phyloP scores from a whole-genome alignment of 2,113 vertebrate species.

The Charadrius vociferus region DNA sequence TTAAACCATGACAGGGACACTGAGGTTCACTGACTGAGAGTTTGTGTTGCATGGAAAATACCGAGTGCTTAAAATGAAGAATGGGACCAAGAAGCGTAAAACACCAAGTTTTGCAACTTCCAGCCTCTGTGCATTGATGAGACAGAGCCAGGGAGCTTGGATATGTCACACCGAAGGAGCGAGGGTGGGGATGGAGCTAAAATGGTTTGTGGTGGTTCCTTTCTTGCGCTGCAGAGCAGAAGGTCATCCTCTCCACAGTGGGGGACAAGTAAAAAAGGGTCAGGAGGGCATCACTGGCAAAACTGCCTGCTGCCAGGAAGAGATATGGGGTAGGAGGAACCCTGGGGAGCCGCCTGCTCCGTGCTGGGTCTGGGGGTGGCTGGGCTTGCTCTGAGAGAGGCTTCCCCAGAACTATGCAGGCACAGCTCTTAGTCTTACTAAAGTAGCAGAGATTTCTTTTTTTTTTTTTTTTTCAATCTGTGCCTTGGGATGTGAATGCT shows the following conservation, averaged over 20 bases:
- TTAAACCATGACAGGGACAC: neutral
- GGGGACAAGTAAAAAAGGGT: neutral
- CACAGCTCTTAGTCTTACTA: neutral
- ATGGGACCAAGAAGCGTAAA: neutral
- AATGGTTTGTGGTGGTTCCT: rapidly evolving
- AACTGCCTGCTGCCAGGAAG: neutral
- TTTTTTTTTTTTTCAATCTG: neutral
- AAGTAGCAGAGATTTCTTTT: neutral
- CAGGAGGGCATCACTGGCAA: neutral
- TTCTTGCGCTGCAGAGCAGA: neutral
- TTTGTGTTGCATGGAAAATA: neutral
- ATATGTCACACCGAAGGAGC: neutral
- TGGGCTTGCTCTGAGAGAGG: neutral
- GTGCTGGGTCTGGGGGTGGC: neutral
- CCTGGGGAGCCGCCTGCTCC: neutral
- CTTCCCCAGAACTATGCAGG: rapidly evolving
- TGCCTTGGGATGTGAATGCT: neutral
- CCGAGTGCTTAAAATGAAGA: neutral
- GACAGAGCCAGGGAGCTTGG: neutral
- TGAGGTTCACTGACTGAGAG: neutral
- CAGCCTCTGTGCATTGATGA: neutral
- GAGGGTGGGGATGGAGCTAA: rapidly evolving
- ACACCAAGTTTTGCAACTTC: neutral
- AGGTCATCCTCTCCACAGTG: neutral
- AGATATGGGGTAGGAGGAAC: rapidly evolving